Evolutionary conservation across 2,888 invertebrate species (phyloP).

Genomic region (Trachelus stipa): DNA sequence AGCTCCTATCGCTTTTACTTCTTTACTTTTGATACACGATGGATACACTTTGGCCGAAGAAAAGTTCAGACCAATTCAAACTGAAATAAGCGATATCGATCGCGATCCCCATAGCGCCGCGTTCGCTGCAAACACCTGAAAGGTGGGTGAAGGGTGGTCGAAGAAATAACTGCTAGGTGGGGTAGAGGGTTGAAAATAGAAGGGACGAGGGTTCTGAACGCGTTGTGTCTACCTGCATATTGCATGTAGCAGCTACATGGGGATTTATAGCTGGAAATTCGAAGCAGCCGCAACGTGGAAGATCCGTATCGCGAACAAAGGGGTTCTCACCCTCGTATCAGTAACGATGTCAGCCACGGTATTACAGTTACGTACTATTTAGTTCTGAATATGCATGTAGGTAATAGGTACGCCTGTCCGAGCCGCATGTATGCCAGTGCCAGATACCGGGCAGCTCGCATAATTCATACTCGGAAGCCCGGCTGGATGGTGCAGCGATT

Average conservation of each 20-base stretch:
- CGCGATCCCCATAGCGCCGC: not conserved
- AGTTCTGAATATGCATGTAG: constrained; percentile 9
- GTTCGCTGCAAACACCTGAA: not conserved
- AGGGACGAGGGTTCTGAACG: not conserved
- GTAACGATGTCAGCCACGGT: constrained; percentile 8
- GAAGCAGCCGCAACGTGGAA: constrained; percentile 9
- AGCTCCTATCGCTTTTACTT: not conserved
- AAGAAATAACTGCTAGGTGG: not conserved
- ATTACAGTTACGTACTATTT: constrained; percentile 10
- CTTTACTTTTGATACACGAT: not conserved
- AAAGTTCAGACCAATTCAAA: not conserved
- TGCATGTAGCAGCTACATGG: not conserved
- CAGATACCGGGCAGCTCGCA: constrained; percentile 5
- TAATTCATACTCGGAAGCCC: constrained; percentile 1
- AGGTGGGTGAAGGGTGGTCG: not conserved
- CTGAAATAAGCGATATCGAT: not conserved
- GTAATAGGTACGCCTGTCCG: constrained; percentile 9
- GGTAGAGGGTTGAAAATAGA: not conserved
- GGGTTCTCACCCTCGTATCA: constrained; percentile 3
- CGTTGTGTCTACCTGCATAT: not conserved
- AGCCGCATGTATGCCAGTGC: constrained; percentile 4
- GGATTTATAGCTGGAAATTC: constrained; percentile 6
- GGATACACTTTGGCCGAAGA: not conserved
- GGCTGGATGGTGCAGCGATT: not conserved
- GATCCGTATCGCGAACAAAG: constrained; percentile 9